Evolutionary conservation across 1,140 invertebrate species (phyloP).

Genomic region (Gonatopus flavifemur): DNA sequence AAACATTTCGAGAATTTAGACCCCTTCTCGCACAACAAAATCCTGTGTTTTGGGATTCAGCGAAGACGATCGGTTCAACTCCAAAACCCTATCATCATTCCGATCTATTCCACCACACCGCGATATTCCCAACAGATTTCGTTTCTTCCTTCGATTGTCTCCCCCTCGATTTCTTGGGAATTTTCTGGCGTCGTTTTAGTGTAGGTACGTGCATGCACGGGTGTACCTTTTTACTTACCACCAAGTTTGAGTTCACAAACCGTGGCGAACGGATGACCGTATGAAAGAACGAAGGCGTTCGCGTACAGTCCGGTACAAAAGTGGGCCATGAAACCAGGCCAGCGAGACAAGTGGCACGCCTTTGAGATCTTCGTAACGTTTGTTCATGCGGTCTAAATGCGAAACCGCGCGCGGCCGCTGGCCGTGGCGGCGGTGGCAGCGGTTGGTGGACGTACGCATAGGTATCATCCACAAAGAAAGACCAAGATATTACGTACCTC

Average conservation of each 20-base stretch:
- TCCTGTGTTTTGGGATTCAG: too few relatives aligned
- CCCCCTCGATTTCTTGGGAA: too few relatives aligned
- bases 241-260: conserved; percentile 23
- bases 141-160: background rate
- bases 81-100: too few relatives aligned
- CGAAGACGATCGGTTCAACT: too few relatives aligned
- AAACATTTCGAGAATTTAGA: too few relatives aligned
- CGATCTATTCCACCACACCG: conserved; percentile 6
- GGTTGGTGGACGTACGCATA: background rate
- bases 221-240: too few relatives aligned
- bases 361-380: conserved; percentile 47
- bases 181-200: too few relatives aligned
- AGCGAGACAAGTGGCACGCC: conserved; percentile 58
- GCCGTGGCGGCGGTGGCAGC: too few relatives aligned
- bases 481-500: conserved; percentile 37
- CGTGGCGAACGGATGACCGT: conserved; percentile 18
- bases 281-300: conserved; percentile 23
- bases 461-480: too few relatives aligned
- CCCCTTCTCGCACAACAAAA: too few relatives aligned
- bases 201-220: too few relatives aligned
- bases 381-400: conserved; percentile 25
- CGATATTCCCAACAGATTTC: conserved; percentile 3
- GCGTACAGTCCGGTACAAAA: conserved; percentile 39
- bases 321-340: conserved; percentile 57
- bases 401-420: conserved; percentile 14